Evolutionary conservation across 2,113 vertebrate genomes (phyloP).

Genomic region (Todiramphus chloris): DNA sequence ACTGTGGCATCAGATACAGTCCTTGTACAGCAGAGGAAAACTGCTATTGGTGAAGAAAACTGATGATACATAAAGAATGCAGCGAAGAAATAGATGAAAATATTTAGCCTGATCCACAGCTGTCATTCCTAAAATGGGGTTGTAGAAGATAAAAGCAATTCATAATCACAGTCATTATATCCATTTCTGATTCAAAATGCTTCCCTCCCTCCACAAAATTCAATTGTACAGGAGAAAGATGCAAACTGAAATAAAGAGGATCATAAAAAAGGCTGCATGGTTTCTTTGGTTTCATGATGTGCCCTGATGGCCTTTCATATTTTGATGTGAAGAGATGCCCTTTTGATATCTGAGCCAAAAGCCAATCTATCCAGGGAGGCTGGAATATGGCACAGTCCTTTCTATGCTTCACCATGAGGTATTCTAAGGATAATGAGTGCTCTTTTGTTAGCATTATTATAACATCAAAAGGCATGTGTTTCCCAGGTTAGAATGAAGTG

Average conservation of each 20-base stretch:
- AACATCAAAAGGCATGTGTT: neutral
- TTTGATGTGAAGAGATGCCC: neutral
- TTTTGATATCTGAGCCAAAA: neutral
- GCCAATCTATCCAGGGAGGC: neutral
- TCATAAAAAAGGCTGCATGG: neutral
- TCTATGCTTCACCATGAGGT: neutral
- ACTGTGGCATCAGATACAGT: neutral
- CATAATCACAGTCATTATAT: neutral
- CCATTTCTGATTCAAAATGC: neutral
- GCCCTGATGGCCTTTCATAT: neutral
- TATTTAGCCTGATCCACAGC: neutral
- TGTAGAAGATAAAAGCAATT: neutral
- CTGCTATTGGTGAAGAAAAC: neutral
- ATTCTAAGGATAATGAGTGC: neutral
- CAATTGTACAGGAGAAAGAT: neutral
- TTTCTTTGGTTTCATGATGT: neutral
- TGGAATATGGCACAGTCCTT: neutral
- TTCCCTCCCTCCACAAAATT: rapidly evolving
- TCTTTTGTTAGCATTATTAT: neutral
- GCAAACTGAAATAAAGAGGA: neutral
- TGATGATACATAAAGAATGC: neutral
- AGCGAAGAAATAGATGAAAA: neutral
- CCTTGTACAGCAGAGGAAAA: neutral
- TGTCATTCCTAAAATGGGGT: neutral
- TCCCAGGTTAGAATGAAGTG: neutral